Base-by-base conservation (phyloP, 2,888 invertebrate genomes). In the Melinaea menophilus region DNA sequence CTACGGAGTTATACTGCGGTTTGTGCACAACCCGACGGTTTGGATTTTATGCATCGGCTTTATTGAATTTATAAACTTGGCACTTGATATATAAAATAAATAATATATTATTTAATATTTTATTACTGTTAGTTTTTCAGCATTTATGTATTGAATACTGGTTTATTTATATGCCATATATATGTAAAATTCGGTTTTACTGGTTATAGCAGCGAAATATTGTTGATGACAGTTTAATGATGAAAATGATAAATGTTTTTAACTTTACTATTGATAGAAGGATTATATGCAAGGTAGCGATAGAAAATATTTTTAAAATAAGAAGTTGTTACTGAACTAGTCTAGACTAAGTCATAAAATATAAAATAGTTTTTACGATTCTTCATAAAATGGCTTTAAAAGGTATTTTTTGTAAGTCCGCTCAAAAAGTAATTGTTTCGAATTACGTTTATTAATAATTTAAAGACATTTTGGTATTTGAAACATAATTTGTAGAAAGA, bases 1-100 rank as follows among this genome's bases (percentile, higher is more conserved):
- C 76, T 72, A 72, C 71, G 72, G 73, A 73, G 72, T 71, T 75
- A 62, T 57, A 62, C 55, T 62, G 66, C 41, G 62, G 56, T 65
- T 57, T 67, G 61, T 11, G 63, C 37, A 59, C 46, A 48, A 35
- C 54, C 13, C 31, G 41, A 22, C 54, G 35, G 51, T 31, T 51
- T 22, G 41, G 54, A 54, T 54, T 59, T 54, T 59, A 37, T 54
- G 7, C 54, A 41, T 59, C 54, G 41, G 51, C 35, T 54, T 35
- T 59, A 59, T 54, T 33, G 37, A 59, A 54, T 59, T 37, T 54
- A 54, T 54, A 59, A 54, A 41, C 31, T 54, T 54, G 48, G 31
- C 34, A 37, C 51, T 54, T 48, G 11, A 31, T 54, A 41, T 37
- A 41, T 31, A 61, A 54, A 59, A 54, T 55, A 51, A 51, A 51